Percentiles rank a stretch among this genome's conserved stretches.
phyloP scores from a whole-genome alignment of 2,797 vertebrate species.

The Simalia tracyae region DNA sequence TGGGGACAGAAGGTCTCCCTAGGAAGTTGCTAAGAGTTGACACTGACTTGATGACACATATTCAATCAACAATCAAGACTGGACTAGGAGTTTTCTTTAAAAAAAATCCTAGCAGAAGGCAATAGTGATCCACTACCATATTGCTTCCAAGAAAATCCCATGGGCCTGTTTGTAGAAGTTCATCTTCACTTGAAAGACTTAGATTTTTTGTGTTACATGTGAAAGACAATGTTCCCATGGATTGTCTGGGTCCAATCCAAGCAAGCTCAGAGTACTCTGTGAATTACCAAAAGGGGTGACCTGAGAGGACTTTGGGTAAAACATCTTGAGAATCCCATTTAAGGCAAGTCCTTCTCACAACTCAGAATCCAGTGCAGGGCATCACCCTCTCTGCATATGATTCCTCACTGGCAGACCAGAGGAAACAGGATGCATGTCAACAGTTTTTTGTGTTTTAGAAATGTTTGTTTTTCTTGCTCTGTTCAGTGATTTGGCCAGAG shows the following conservation, averaged over 20 bases:
- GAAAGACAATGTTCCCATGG: neutral
- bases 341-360: neutral
- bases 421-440: neutral
- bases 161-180: neutral
- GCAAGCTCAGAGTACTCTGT: neutral
- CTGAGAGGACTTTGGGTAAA: neutral
- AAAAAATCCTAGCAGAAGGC: neutral
- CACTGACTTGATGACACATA: neutral
- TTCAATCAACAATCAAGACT: neutral
- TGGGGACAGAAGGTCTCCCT: neutral
- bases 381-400: neutral
- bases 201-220: neutral
- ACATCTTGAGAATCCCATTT: neutral
- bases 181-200: neutral
- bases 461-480: neutral
- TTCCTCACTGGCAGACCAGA: neutral
- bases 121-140: neutral
- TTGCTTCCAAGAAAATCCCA: neutral
- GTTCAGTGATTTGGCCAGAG: neutral
- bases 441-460: neutral
- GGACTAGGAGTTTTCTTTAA: neutral
- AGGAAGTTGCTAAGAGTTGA: neutral
- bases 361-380: no score
- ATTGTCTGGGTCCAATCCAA: neutral
- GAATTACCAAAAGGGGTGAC: neutral